Conservation (phyloP, 2,113 vertebrate genomes). For the Carassius carassius region DNA sequence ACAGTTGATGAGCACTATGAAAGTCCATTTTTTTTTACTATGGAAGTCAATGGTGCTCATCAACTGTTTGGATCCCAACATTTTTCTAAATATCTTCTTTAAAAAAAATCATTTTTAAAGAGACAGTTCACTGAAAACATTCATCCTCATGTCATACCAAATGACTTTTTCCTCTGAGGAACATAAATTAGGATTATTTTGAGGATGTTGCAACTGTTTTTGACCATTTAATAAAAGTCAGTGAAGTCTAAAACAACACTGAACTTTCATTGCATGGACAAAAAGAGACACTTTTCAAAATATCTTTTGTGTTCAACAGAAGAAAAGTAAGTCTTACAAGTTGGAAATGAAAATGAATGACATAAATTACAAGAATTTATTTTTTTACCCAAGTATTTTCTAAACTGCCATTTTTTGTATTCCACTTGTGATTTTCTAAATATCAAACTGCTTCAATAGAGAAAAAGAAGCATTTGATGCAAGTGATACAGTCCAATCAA, state of each 20-base stretch:
- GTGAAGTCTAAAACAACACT: too few species aligned
- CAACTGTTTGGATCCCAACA: too few species aligned
- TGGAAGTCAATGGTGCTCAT: too few species aligned
- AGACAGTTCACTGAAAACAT: neutral
- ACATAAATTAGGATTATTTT: neutral
- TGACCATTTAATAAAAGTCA: neutral
- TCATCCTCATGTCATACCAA: neutral
- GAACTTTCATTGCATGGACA: too few species aligned
- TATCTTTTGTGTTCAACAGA: too few species aligned
- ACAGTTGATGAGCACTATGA: too few species aligned
- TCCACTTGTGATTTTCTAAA: neutral
- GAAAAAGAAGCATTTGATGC: slow-evolving; percentile 17
- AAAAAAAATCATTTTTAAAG: neutral
- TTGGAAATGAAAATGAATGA: too few species aligned
- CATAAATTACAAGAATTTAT: too few species aligned
- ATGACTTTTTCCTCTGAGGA: neutral
- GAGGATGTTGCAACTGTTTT: neutral
- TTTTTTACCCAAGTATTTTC: neutral
- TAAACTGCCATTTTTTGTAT: neutral
- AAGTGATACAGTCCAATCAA: slow-evolving; percentile 71
- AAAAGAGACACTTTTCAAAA: too few species aligned
- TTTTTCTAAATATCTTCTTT: too few species aligned
- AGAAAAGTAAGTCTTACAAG: too few species aligned
- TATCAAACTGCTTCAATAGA: slow-evolving; percentile 1
- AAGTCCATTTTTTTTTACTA: too few species aligned